These are phyloP conservation scores for Petrocephalus microphthalmus DNA, from an alignment of 2,113 vertebrate genomes.

Conservation along the genomic window DNA sequence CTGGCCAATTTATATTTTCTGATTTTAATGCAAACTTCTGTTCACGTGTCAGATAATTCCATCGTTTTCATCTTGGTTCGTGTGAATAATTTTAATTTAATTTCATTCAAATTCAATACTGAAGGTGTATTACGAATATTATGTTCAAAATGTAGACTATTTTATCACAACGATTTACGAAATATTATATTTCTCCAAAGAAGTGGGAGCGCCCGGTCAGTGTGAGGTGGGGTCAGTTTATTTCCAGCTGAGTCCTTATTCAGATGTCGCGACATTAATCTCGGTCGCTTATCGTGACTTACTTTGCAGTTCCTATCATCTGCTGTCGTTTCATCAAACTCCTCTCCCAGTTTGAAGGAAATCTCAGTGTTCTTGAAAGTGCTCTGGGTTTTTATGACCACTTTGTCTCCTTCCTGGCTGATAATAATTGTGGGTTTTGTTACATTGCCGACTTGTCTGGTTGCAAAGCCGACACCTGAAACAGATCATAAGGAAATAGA, in stretches of 20 bases:
- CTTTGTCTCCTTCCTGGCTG: constrained; percentile 78
- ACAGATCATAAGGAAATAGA: background rate
- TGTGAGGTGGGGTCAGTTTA: background rate
- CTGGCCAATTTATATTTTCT: background rate
- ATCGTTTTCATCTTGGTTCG: background rate
- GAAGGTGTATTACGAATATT: background rate
- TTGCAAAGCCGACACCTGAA: constrained; percentile 82
- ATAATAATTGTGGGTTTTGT: constrained; percentile 86
- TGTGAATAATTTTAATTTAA: background rate
- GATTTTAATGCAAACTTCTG: background rate
- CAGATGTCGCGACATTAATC: background rate
- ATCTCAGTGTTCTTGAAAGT: constrained; percentile 90
- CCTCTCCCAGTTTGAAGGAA: constrained; percentile 82
- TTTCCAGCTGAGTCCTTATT: background rate
- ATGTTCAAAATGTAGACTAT: background rate
- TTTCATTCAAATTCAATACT: background rate
- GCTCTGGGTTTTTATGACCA: constrained; percentile 75
- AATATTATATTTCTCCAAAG: background rate
- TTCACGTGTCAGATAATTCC: background rate
- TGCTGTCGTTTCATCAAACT: constrained; percentile 82
- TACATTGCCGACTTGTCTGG: constrained; percentile 82
- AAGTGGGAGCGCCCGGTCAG: background rate
- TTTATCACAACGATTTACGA: background rate
- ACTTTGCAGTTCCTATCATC: constrained; percentile 91
- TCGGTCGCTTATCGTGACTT: constrained; percentile 37